phyloP scores from a whole-genome alignment of 2,113 vertebrate species.

The Piaya cayana region DNA sequence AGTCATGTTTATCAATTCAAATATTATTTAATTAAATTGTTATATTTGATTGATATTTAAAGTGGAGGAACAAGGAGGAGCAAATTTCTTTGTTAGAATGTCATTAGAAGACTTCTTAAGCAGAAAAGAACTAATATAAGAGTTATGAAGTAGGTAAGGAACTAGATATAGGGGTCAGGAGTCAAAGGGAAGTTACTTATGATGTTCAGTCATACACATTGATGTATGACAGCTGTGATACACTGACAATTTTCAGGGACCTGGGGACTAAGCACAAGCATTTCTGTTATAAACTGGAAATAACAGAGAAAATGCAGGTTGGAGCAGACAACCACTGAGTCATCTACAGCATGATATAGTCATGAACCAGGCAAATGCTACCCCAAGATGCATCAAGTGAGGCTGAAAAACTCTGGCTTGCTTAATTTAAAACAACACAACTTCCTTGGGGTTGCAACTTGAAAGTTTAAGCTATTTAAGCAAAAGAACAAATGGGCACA shows the following conservation, averaged over 20 bases:
- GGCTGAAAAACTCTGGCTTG: background rate
- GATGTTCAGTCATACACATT: background rate
- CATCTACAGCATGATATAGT: background rate
- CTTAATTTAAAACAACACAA: background rate
- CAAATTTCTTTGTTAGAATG: background rate
- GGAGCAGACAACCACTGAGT: background rate
- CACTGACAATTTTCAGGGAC: background rate
- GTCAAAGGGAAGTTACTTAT: background rate
- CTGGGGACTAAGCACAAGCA: background rate
- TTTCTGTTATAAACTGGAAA: background rate
- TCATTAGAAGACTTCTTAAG: background rate
- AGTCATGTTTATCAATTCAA: background rate
- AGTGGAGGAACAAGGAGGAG: background rate
- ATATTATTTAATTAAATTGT: background rate
- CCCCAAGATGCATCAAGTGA: background rate
- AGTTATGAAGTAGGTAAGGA: background rate
- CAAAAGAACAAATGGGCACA: background rate
- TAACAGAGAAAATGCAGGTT: background rate
- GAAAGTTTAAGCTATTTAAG: background rate
- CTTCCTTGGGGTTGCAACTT: background rate
- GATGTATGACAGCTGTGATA: background rate
- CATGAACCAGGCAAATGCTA: background rate
- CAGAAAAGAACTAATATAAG: background rate
- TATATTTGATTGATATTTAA: background rate
- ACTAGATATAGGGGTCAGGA: background rate